Base-by-base conservation (phyloP, 2,113 vertebrate species). In the Indicator maculatus region DNA sequence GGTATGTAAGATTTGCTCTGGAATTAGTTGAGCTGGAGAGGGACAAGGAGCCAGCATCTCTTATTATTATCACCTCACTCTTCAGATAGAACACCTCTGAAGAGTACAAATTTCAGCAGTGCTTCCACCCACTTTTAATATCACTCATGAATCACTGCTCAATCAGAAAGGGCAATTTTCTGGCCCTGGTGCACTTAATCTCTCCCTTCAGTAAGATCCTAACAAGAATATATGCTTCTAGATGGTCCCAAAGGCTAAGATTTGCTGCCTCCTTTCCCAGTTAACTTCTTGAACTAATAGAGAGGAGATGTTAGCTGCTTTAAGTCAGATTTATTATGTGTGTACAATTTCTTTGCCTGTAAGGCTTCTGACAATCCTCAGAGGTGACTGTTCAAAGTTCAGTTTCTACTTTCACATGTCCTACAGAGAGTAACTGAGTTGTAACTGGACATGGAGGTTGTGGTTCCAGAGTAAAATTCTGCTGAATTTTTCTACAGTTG, bases 11-110 rank as follows among this genome's bases (percentile, higher is more conserved):
- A 31, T 85, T 76, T 89, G 23, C 55, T 94, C 76, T 87, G 61
- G 56, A 95, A 92, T 95, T 69, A 89, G 38, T 73, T 95, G 55
- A 92, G 87, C 69, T 61, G n/a, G 45, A 86, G n/a, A 77, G 24
- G 38, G 94, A 67, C 9, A 45, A 89, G 33, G 80, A 91, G 45
- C 56, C 56, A 94, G 70, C 18, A 80, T 9, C 45, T 95, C 72
- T 85, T 67, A 85, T 58, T 93, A 73, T 93, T 61, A 88, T 59
- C 81, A 64, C 60, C 26, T 95, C 17, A 53, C 73, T 67, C 63
- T 82, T 96, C 88, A 89, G 71, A 36, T 36, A 53, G 80, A 93
- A 53, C 23, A n/a, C 41, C 76, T 88, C 78, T 66, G 71, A 93
- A 39, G 52, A 92, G 16, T 52, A 66, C 59, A 77, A 88, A 44